These are phyloP conservation scores for Corbicula japonica DNA, from an alignment of 2,888 invertebrate species.

Conservation along the genomic window DNA sequence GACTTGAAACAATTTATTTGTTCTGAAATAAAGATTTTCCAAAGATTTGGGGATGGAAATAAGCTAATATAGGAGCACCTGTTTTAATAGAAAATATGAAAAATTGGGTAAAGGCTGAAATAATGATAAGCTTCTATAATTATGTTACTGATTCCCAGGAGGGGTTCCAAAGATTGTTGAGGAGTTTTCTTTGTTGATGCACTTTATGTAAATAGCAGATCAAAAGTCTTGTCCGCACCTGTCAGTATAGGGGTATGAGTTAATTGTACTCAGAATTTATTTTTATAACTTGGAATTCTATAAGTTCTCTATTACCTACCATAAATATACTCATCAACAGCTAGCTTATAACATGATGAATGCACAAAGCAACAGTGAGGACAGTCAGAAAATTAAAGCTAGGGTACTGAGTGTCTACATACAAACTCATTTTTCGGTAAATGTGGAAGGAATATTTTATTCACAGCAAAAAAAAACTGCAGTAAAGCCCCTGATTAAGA, in stretches of 20 bases:
- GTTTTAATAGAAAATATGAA: conserved; percentile 61
- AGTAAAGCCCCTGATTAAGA: conserved; percentile 17
- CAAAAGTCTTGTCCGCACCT: conserved; percentile 50
- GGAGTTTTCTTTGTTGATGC: conserved; percentile 36
- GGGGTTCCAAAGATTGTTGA: conserved; percentile 44
- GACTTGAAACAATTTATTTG: conserved; percentile 59
- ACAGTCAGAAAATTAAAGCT: no score
- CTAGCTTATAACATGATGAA: no score
- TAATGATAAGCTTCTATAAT: conserved; percentile 58
- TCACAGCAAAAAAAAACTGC: conserved; percentile 11
- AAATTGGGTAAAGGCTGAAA: conserved; percentile 36
- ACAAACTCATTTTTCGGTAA: no score
- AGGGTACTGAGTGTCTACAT: no score
- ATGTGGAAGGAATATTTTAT: no score
- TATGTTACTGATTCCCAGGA: conserved; percentile 40
- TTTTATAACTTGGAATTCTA: no score
- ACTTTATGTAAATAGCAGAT: conserved; percentile 56
- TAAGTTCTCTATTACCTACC: no score
- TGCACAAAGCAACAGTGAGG: no score
- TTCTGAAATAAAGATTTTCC: conserved; percentile 30
- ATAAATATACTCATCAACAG: no score
- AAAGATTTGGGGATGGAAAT: conserved; percentile 39
- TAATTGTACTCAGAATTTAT: no score
- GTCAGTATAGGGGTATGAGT: conserved; percentile 21
- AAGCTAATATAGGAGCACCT: conserved; percentile 63